Base-by-base conservation (phyloP, 2,888 invertebrate species). In the Eupithecia inturbata region DNA sequence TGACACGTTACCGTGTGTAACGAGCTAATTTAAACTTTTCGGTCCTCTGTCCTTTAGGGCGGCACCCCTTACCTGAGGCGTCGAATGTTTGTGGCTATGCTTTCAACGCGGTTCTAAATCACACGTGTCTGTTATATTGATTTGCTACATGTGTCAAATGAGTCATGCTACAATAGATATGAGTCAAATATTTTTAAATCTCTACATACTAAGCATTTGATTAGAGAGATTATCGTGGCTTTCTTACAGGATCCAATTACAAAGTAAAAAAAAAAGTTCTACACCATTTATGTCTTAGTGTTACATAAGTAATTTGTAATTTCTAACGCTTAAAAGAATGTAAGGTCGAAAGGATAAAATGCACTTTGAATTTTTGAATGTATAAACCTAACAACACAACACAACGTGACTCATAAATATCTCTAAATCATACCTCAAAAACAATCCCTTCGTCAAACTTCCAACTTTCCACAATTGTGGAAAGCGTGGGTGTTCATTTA, bases 11-110 rank as follows among this genome's bases (percentile, higher is more conserved):
- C 88, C 89, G 90, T 91, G 87, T 91, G 92, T 92, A 94, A 94
- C 94, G 90, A 94, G 94, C 94, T 94, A 93, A 94, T 94, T 94
- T 94, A 94, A 94, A 94, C 92, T 94, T 94, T 94, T 93, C 91
- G 92, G 89, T 86, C 85, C 88, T 86, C 86, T 83, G 88, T 90
- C 90, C 91, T 86, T 86, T 76, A 88, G 89, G 91, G 90, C 86
- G 88, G 83, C 84, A 82, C 87, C 89, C 89, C 88, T 83, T 77
- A 78, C 94, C 92, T 94, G 90, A 92, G 92, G 92, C 92, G 87
- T 80, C 82, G 77, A 87, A 87, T 87, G 86, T 86, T 83, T 83
- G 76, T 72, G 87, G 86, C 89, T 89, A 88, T 89, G 88, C 89
- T 90, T 89, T 88, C 91, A 89, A 91, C 88, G 85, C 84, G 85